Percentiles rank a stretch among this genome's conserved stretches.
Conservation (phyloP, 2,888 invertebrate species). For the Hirtodrosophila cameraria region DNA sequence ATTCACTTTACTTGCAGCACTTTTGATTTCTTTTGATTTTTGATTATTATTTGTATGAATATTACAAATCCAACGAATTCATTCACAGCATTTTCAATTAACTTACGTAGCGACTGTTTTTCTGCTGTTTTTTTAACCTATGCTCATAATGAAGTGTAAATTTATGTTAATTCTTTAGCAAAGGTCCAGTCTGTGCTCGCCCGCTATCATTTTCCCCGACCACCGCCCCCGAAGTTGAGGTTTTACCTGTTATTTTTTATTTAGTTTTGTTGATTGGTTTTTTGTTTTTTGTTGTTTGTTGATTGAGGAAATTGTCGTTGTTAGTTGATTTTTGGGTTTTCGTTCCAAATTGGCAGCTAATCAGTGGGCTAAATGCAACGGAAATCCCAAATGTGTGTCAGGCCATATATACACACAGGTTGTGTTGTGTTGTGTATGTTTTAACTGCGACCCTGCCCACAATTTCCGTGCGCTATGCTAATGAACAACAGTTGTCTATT, state of each 20-base stretch:
- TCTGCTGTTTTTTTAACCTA: constrained; percentile 12
- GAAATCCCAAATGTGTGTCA: constrained; percentile 61
- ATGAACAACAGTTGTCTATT: constrained; percentile 44
- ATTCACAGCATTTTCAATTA: constrained; percentile 32
- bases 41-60: too few species aligned
- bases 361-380: constrained; percentile 71
- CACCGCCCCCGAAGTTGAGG: constrained; percentile 37
- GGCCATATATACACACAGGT: constrained; percentile 9
- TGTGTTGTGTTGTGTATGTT: too few species aligned
- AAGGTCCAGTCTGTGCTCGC: constrained; percentile 5
- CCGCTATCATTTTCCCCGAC: constrained; percentile 6
- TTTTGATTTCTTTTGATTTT: too few species aligned
- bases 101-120: constrained; percentile 24
- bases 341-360: constrained; percentile 68
- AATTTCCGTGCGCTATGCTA: constrained; percentile 72
- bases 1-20: too few species aligned
- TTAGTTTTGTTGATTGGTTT: constrained; percentile 9
- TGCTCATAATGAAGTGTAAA: constrained; percentile 75
- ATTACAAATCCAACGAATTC: constrained; percentile 9
- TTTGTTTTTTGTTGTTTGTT: constrained; percentile 57
- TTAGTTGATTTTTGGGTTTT: constrained; percentile 19
- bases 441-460: constrained; percentile 44
- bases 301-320: constrained; percentile 73
- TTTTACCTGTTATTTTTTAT: constrained; percentile 39
- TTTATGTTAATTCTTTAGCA: constrained; percentile 66